These are phyloP conservation scores for Isaurus tuberculatus DNA, from an alignment of 92 coral and sea anemone species.

Conservation along the genomic window DNA sequence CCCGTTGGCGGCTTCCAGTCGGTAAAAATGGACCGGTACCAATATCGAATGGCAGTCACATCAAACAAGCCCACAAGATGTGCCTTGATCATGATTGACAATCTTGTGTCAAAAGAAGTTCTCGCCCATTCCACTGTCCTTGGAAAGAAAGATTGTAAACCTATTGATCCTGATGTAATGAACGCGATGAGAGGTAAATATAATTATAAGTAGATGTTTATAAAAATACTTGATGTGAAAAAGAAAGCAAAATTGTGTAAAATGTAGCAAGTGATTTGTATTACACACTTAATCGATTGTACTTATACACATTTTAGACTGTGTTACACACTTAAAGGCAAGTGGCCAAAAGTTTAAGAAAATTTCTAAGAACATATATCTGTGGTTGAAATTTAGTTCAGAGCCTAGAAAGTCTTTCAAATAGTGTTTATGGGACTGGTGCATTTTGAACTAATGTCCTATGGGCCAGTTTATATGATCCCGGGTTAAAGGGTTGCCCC, in stretches of 20 bases:
- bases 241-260: too few species aligned
- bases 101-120: constrained; percentile 1
- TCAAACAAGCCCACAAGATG: not conserved
- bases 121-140: not conserved
- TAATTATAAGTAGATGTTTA: not conserved
- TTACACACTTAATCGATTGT: not conserved
- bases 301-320: too few species aligned
- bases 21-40: not conserved
- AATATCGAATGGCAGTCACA: not conserved
- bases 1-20: not conserved
- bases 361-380: not conserved
- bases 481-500: too few species aligned
- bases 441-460: too few species aligned
- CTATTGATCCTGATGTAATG: not conserved
- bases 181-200: constrained; percentile 3
- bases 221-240: too few species aligned
- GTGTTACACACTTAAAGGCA: not conserved
- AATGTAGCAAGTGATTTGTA: not conserved
- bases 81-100: not conserved
- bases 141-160: not conserved
- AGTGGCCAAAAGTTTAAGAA: too few species aligned
- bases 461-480: too few species aligned
- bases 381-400: too few species aligned
- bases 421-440: too few species aligned
- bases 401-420: too few species aligned